Evolutionary conservation across 2,888 invertebrate genomes (phyloP).

Genomic region (Ceriagrion tenellum): DNA sequence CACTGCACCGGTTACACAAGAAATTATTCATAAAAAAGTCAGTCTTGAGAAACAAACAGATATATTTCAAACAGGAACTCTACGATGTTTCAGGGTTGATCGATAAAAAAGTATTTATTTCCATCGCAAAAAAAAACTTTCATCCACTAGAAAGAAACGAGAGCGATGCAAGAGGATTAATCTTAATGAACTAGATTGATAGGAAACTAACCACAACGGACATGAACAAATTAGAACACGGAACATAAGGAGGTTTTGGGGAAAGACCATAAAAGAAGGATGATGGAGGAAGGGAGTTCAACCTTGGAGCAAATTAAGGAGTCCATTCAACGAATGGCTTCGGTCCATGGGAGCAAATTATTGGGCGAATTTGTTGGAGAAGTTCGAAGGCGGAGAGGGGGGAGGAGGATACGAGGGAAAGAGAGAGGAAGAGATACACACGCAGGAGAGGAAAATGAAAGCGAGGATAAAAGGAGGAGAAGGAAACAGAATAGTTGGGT

Average conservation of each 20-base stretch:
- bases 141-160: too few relatives aligned
- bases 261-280: too few relatives aligned
- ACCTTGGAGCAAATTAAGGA: neutral
- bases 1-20: too few relatives aligned
- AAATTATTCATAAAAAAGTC: too few relatives aligned
- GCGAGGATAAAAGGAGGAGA: neutral
- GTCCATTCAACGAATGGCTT: slow-evolving; percentile 29
- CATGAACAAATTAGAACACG: too few relatives aligned
- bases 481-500: too few relatives aligned
- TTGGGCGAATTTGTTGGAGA: neutral
- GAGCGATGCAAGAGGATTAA: too few relatives aligned
- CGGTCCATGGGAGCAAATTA: slow-evolving; percentile 10
- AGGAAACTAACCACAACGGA: too few relatives aligned
- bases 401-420: neutral
- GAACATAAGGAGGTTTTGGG: too few relatives aligned
- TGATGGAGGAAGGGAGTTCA: neutral
- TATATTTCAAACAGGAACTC: neutral
- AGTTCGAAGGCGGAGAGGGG: neutral
- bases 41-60: too few relatives aligned
- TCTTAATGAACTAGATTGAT: too few relatives aligned
- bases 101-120: neutral
- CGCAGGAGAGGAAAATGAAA: neutral
- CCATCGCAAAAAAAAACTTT: too few relatives aligned
- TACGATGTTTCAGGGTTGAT: neutral
- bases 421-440: neutral